These are phyloP conservation scores for Melanotaenia boesemani DNA, from an alignment of 2,797 vertebrate genomes.

Conservation along the genomic window DNA sequence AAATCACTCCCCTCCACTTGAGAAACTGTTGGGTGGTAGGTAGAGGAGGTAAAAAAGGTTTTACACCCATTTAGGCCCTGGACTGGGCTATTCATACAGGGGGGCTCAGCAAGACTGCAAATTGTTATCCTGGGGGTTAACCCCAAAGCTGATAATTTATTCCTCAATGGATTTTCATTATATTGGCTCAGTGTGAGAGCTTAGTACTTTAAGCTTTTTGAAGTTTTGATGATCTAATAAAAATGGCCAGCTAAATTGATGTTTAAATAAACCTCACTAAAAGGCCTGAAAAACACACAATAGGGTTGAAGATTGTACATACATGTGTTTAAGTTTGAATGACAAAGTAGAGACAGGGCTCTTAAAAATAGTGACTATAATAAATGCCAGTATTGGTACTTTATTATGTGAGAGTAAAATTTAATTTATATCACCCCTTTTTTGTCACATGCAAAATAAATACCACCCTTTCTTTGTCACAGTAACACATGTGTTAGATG, in stretches of 20 bases:
- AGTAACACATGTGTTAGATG: neutral
- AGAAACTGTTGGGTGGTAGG: slow-evolving; percentile 32
- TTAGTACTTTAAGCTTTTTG: slow-evolving; percentile 25
- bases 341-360: neutral
- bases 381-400: neutral
- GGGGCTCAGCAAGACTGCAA: slow-evolving; percentile 35
- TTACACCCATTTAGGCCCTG: slow-evolving; percentile 23
- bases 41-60: too few species aligned
- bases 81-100: slow-evolving; percentile 41
- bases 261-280: slow-evolving; percentile 13
- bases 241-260: neutral
- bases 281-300: neutral
- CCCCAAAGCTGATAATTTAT: slow-evolving; percentile 42
- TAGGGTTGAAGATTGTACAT: neutral
- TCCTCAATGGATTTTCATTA: slow-evolving; percentile 32
- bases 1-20: slow-evolving; percentile 45
- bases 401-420: neutral
- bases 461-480: neutral
- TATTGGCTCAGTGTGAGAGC: slow-evolving; percentile 45
- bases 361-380: neutral
- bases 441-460: neutral
- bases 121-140: slow-evolving; percentile 55
- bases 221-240: too few species aligned
- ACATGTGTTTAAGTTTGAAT: neutral
- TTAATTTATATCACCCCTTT: neutral